Conservation (phyloP, 2,888 invertebrate genomes). For the Luffia ferchaultella region DNA sequence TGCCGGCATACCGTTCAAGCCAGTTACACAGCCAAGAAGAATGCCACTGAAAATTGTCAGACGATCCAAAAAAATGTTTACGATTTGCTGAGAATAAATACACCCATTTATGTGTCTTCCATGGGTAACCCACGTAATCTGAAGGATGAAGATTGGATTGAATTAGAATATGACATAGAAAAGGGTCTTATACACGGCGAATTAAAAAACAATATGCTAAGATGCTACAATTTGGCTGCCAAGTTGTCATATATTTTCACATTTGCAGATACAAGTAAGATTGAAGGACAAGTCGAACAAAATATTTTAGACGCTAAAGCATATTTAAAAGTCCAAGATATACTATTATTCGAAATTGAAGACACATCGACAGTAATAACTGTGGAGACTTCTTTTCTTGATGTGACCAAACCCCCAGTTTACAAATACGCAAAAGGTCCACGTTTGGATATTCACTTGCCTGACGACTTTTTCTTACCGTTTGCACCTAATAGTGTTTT, state of each 20-base stretch:
- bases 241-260: slow-evolving; percentile 32
- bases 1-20: slow-evolving; percentile 31
- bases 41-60: slow-evolving; percentile 26
- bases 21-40: slow-evolving; percentile 14
- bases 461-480: slow-evolving; percentile 79
- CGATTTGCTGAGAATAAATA: slow-evolving; percentile 22
- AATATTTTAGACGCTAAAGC: slow-evolving; percentile 32
- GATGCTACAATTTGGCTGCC: slow-evolving; percentile 38
- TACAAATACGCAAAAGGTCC: slow-evolving; percentile 65
- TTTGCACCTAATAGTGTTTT: slow-evolving; percentile 41
- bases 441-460: slow-evolving; percentile 70
- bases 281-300: slow-evolving; percentile 20
- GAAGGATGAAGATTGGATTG: slow-evolving; percentile 33
- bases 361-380: slow-evolving; percentile 35
- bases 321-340: slow-evolving; percentile 19
- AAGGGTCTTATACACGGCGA: slow-evolving; percentile 23
- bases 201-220: slow-evolving; percentile 24
- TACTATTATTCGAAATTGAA: slow-evolving; percentile 30
- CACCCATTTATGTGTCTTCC: slow-evolving; percentile 31
- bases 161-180: slow-evolving; percentile 1
- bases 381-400: slow-evolving; percentile 40
- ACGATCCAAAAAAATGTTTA: slow-evolving; percentile 32
- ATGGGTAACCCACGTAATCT: slow-evolving; percentile 37
- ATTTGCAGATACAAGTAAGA: slow-evolving; percentile 30
- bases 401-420: slow-evolving; percentile 32